These are phyloP conservation scores for Neodiprion virginianus DNA, from an alignment of 1,140 invertebrate genomes.

Conservation along the genomic window DNA sequence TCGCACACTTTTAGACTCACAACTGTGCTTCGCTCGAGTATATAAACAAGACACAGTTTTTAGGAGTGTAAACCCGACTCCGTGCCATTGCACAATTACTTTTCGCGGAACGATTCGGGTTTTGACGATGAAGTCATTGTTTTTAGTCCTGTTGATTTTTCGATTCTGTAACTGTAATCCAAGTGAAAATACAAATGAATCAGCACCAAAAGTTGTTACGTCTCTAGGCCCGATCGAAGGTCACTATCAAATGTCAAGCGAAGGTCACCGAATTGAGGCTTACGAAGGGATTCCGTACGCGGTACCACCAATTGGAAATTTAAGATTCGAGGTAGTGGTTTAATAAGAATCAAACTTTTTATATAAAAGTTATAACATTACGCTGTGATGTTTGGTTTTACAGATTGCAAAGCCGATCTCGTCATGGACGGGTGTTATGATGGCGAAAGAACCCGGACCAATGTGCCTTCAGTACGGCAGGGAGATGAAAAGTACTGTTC, in stretches of 20 bases:
- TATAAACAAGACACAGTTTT: too few species aligned
- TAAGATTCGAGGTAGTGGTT: constrained; percentile 65
- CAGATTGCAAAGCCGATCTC: constrained; percentile 52
- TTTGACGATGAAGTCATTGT: too few species aligned
- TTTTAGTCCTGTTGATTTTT: too few species aligned
- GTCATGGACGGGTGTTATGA: constrained; percentile 54
- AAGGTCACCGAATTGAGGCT: constrained; percentile 57
- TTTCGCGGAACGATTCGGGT: too few species aligned
- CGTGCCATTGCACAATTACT: too few species aligned
- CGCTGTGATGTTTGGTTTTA: constrained; percentile 40
- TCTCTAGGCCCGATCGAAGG: constrained; percentile 47
- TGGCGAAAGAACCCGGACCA: constrained; percentile 50
- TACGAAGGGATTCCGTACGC: constrained; percentile 71
- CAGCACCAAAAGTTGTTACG: constrained; percentile 42
- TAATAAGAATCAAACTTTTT: constrained; percentile 33
- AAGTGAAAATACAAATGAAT: constrained; percentile 9
- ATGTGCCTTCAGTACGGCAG: constrained; percentile 53
- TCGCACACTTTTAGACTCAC: too few species aligned
- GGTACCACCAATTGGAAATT: constrained; percentile 62
- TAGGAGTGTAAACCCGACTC: too few species aligned
- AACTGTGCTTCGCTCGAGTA: too few species aligned
- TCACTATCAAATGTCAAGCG: constrained; percentile 46
- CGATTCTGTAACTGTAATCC: too few species aligned
- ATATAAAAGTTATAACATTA: constrained; percentile 33
- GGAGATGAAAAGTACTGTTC: constrained; percentile 31